phyloP scores from a whole-genome alignment of 1,140 invertebrate species.

The Drosophila saltans region DNA sequence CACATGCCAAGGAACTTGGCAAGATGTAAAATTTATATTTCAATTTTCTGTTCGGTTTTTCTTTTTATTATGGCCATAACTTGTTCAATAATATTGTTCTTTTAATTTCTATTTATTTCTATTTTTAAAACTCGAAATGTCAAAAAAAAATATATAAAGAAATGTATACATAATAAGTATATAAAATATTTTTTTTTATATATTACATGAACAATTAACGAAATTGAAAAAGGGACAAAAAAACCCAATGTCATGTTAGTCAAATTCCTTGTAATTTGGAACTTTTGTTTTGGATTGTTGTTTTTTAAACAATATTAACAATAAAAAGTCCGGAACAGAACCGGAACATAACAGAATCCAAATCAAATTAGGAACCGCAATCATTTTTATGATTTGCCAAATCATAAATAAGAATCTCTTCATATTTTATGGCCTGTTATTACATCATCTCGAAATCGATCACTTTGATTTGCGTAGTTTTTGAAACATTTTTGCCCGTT shows the following conservation, averaged over 20 bases:
- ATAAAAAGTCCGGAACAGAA: background rate
- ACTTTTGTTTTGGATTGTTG: background rate
- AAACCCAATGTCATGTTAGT: background rate
- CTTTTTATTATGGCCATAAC: conserved; percentile 16
- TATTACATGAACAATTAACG: background rate
- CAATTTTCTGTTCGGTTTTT: conserved; percentile 9
- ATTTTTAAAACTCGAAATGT: conserved; percentile 13
- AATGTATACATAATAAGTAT: background rate
- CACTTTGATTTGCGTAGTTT: conserved; percentile 67
- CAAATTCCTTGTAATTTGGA: background rate
- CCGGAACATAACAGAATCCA: background rate
- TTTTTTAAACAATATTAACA: too few species aligned
- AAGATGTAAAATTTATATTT: conserved; percentile 14
- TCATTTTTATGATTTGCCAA: too few species aligned
- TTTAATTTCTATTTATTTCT: conserved; percentile 5
- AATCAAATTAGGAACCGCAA: too few species aligned
- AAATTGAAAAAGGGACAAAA: background rate
- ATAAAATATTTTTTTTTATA: too few species aligned
- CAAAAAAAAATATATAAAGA: background rate
- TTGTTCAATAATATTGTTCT: conserved; percentile 22
- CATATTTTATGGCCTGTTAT: background rate
- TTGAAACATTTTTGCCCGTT: conserved; percentile 46
- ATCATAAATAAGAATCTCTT: too few species aligned
- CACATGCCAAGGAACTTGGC: conserved; percentile 12
- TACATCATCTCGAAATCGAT: conserved; percentile 6